Evolutionary conservation across 2,113 vertebrate species (phyloP).

Genomic region (Parotia lawesii): DNA sequence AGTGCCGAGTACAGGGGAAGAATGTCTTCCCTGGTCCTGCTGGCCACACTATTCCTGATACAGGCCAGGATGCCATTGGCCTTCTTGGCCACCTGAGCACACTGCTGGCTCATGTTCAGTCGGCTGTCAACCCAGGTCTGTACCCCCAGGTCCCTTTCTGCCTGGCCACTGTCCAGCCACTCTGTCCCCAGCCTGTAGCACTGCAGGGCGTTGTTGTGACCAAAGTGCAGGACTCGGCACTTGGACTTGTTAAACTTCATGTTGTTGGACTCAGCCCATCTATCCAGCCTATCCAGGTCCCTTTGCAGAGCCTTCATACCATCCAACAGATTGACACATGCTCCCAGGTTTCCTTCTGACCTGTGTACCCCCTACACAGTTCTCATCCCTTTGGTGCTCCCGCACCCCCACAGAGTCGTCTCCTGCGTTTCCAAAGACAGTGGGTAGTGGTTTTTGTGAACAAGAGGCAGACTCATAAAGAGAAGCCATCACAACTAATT

Average conservation of each 20-base stretch:
- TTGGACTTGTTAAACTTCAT: background rate
- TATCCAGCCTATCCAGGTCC: background rate
- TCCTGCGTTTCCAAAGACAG: accelerated
- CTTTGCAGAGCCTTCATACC: background rate
- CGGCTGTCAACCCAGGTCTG: accelerated
- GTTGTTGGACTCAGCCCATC: background rate
- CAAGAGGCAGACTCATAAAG: background rate
- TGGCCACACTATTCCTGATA: background rate
- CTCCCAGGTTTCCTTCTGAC: accelerated
- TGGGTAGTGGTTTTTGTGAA: accelerated
- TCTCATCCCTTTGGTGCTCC: background rate
- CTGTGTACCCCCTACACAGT: no score
- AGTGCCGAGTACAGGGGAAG: background rate
- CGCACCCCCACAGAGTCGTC: accelerated
- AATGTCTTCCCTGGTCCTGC: background rate
- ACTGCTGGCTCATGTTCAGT: background rate
- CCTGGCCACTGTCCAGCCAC: background rate
- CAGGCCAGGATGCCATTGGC: background rate
- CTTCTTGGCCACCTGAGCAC: background rate
- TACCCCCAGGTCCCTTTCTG: background rate
- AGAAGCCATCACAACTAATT: background rate
- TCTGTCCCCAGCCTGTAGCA: background rate
- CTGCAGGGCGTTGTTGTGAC: background rate
- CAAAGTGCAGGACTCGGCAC: background rate
- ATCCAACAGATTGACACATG: background rate